These are phyloP conservation scores for Maccullochella peelii DNA, from an alignment of 2,113 vertebrate genomes.

Conservation along the genomic window DNA sequence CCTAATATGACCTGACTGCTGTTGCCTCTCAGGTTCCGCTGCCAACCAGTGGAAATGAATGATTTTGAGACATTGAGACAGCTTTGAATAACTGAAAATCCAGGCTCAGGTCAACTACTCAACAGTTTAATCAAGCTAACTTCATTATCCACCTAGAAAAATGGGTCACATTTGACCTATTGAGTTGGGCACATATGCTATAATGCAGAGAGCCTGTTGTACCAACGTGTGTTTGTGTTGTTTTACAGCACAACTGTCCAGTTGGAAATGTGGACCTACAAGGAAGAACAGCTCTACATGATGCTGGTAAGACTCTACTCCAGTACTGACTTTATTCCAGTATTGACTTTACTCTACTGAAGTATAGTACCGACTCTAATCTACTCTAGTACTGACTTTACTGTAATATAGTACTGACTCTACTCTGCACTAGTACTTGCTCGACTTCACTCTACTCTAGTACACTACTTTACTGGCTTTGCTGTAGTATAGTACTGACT, in stretches of 20 bases:
- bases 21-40: conserved; percentile 13
- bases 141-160: neutral
- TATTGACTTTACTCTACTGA: neutral
- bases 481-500: no score
- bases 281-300: conserved; percentile 94
- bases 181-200: neutral
- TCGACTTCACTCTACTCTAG: no score
- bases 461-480: no score
- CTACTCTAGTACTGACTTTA: no score
- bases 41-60: neutral
- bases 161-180: neutral
- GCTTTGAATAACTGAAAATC: neutral
- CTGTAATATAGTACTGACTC: no score
- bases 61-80: neutral
- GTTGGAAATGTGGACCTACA: conserved; percentile 95
- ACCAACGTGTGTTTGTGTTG: conserved; percentile 14
- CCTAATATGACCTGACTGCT: conserved; percentile 50
- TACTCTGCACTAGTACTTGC: no score
- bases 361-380: neutral
- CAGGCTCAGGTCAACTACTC: neutral
- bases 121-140: conserved; percentile 9
- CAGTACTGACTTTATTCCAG: neutral
- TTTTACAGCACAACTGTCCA: conserved; percentile 92
- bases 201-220: neutral
- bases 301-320: conserved; percentile 88